Evolutionary conservation across 2,888 invertebrate genomes (phyloP).

Genomic region (Xestia rhomboidea): DNA sequence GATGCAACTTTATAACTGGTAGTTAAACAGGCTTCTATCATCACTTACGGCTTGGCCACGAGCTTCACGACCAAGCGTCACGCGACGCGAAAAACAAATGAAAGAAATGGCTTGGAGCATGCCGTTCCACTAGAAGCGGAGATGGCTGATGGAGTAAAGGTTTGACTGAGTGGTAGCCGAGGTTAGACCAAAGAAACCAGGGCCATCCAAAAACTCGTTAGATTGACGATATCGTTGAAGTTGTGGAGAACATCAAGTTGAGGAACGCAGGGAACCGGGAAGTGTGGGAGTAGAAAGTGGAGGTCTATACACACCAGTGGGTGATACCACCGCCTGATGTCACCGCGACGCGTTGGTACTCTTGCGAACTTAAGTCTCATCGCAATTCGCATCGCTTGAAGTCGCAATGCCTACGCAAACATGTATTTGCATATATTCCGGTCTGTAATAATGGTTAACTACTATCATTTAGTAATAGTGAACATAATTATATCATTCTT

Average conservation of each 20-base stretch:
- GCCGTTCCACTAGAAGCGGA: not conserved
- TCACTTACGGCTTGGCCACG: not conserved
- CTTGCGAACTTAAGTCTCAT: not conserved
- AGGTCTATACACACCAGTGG: not conserved
- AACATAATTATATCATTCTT: not conserved
- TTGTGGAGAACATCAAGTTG: not conserved
- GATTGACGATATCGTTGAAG: not conserved
- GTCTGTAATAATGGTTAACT: not conserved
- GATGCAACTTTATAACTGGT: conserved; percentile 29
- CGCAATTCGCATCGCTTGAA: not conserved
- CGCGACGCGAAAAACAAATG: not conserved
- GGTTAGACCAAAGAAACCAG: not conserved
- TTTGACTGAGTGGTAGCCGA: not conserved
- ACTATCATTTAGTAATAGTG: not conserved
- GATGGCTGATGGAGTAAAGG: not conserved
- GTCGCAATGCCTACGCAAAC: too few species aligned
- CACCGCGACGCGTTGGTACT: not conserved
- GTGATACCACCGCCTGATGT: not conserved
- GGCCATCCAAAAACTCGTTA: not conserved
- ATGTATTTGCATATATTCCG: not conserved
- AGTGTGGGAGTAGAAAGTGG: not conserved
- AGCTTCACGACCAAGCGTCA: not conserved
- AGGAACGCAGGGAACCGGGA: too few species aligned
- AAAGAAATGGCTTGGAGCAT: not conserved
- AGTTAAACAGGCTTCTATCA: conserved; percentile 12